Base-by-base conservation (phyloP, 2,797 vertebrate genomes). In the Heterohyrax brucei region DNA sequence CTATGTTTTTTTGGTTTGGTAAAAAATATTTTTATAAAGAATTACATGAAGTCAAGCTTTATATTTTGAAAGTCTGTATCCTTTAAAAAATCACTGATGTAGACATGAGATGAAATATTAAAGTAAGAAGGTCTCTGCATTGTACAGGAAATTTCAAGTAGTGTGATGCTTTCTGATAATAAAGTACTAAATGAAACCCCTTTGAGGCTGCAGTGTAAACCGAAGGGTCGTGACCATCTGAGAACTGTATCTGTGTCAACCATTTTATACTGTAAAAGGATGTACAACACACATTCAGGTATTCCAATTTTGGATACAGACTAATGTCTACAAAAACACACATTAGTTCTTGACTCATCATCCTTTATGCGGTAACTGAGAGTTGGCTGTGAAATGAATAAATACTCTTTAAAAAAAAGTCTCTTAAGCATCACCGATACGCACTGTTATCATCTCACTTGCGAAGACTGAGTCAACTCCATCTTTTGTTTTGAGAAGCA, bases 21-120 rank as follows among this genome's bases (percentile, higher is more conserved):
- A 66, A 94, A 30, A 21, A 84, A 78, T 39, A 33, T 85, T 92
- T 93, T 39, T 33, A 75, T 93, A 73, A 91, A 73, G 12, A 87
- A 70, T 87, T 79, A 28, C 62, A 24, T 4, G 87, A 87, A 83
- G 7, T 77, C 80, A 93, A 92, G 24, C 3, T 28, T 91, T 83
- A 72, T 39, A 89, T 26, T 78, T 85, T 87, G 14, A 85, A 26
- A 66, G 87, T 61, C 50, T 86, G 24, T 46, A 62, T 87, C 50
- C 46, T 39, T 94, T 10, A 44, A 44, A 86, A 1, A 53, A 82
- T 77, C 83, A 53, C 0, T 48, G 33, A 82, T 75, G 39, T 72
- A 89, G 26, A 91, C 30, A 53, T 76, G 92, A 78, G 61, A 91
- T 70, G 14, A 94, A 89, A 39, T 48, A 89, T 50, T 24, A 89